Percentiles rank a stretch among this genome's conserved stretches.
These are phyloP conservation scores for Elephas maximus DNA, from an alignment of 2,113 vertebrate species.

Conservation along the genomic window DNA sequence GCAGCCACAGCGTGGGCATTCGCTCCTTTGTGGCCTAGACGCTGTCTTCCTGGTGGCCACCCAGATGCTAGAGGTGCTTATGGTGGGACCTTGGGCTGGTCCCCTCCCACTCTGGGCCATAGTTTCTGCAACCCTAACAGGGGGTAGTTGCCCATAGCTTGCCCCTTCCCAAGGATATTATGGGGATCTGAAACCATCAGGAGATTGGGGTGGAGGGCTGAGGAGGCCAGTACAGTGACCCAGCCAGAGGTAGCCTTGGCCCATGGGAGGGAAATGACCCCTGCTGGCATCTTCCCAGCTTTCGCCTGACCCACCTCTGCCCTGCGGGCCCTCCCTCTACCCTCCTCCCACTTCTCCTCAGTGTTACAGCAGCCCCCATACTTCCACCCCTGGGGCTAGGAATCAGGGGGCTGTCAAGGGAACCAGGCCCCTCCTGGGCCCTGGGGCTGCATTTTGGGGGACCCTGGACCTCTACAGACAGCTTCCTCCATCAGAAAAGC, in stretches of 20 bases:
- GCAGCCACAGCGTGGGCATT: neutral
- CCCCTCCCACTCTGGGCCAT: neutral
- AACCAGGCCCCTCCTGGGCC: neutral
- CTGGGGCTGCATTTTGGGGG: neutral
- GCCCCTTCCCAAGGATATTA: neutral
- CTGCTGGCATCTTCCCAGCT: neutral
- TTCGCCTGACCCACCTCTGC: neutral
- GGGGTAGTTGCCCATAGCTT: neutral
- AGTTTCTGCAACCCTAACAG: neutral
- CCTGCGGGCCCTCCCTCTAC: neutral
- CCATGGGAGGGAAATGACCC: neutral
- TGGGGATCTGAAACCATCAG: neutral
- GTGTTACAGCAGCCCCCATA: neutral
- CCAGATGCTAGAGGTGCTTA: too few species aligned
- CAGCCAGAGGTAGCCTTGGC: neutral
- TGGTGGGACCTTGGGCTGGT: neutral
- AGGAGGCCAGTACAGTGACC: neutral
- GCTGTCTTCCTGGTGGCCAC: neutral
- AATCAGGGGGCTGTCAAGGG: neutral
- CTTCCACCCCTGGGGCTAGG: neutral
- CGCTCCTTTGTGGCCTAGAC: neutral
- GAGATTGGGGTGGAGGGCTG: neutral
- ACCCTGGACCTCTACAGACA: neutral
- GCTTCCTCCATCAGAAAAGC: neutral
- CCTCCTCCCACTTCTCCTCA: too few species aligned